Evolutionary conservation across 2,888 invertebrate genomes (phyloP).

Genomic region (Lycia hirtaria): DNA sequence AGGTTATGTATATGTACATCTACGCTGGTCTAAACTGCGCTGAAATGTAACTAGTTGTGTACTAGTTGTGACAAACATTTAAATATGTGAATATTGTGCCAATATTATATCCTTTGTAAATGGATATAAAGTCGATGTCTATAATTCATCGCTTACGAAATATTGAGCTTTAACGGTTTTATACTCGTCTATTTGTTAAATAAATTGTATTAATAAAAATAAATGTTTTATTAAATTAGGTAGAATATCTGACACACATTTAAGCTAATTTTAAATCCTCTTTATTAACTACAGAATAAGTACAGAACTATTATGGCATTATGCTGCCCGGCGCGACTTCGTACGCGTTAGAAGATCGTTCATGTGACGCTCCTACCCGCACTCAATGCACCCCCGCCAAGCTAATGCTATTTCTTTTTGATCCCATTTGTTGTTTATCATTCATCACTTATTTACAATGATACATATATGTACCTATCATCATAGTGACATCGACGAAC

Average conservation of each 20-base stretch:
- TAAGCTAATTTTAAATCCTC: background rate
- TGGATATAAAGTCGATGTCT: conserved; percentile 1
- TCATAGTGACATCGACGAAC: too few relatives aligned
- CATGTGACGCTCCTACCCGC: too few relatives aligned
- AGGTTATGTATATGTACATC: background rate
- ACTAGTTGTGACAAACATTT: background rate
- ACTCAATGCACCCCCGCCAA: too few relatives aligned
- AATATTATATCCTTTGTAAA: background rate
- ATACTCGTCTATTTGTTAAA: conserved; percentile 22
- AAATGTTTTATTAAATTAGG: conserved; percentile 9
- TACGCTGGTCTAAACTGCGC: background rate
- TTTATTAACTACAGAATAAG: too few relatives aligned
- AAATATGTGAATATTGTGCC: background rate
- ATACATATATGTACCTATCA: too few relatives aligned
- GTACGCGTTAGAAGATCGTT: too few relatives aligned
- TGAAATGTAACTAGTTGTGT: background rate
- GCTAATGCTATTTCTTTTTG: too few relatives aligned
- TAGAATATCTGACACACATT: too few relatives aligned
- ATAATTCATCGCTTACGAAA: conserved; percentile 3
- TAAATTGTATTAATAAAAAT: conserved; percentile 15
- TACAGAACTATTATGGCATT: too few relatives aligned
- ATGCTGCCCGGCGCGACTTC: too few relatives aligned
- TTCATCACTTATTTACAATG: too few relatives aligned
- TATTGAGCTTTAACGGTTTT: conserved; percentile 21
- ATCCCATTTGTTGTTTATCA: too few relatives aligned